A percentile compares a stretch with the other conserved stretches of the same genome.
These are phyloP conservation scores for Pantelozetes paolii DNA, from an alignment of 2,888 invertebrate genomes.

Conservation along the genomic window DNA sequence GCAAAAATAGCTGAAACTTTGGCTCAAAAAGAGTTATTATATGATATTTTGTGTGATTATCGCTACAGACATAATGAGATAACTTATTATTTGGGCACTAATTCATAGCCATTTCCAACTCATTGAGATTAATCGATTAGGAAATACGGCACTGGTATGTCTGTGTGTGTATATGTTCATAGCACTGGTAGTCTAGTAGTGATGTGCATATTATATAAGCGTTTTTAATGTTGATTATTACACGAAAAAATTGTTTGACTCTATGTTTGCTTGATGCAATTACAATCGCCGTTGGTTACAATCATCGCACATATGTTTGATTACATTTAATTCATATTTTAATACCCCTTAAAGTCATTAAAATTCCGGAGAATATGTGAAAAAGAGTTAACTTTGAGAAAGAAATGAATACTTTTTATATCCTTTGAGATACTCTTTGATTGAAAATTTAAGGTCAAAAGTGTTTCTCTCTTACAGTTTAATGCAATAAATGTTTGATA, in stretches of 20 bases:
- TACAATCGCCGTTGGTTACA: slow-evolving; percentile 32
- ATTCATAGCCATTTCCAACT: neutral
- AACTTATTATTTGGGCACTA: slow-evolving; percentile 17
- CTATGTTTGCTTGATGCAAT: slow-evolving; percentile 1
- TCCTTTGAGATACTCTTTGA: neutral
- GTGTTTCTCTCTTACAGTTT: neutral
- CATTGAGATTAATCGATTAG: slow-evolving; percentile 33
- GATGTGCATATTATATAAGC: neutral
- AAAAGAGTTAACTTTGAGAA: neutral
- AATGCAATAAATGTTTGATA: slow-evolving; percentile 21
- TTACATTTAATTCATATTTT: neutral
- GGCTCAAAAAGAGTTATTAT: slow-evolving; percentile 28
- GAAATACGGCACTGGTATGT: neutral
- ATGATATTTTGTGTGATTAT: slow-evolving; percentile 8
- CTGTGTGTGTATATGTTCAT: too few species aligned
- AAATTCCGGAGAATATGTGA: neutral
- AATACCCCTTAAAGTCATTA: neutral
- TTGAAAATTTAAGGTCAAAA: neutral
- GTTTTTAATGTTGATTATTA: neutral
- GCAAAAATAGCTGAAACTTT: too few species aligned
- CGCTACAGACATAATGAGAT: slow-evolving; percentile 8
- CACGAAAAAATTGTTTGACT: neutral
- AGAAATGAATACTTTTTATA: neutral
- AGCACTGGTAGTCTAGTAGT: neutral
- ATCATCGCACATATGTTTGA: neutral